Conservation (phyloP, 2,888 invertebrate genomes). For the Notodonta dromedarius region DNA sequence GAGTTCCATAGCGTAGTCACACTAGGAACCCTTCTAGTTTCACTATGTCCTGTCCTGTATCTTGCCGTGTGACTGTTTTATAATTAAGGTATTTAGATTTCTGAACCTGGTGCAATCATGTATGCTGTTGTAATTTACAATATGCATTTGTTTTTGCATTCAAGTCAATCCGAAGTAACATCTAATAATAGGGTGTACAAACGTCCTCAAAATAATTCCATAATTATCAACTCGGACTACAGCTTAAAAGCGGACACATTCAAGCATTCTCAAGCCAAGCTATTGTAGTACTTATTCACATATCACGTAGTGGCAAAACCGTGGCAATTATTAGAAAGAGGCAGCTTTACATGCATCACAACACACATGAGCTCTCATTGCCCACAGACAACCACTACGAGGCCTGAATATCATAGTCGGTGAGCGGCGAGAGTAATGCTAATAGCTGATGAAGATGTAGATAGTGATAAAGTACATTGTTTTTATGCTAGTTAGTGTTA, state of each 20-base stretch:
- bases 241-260: neutral
- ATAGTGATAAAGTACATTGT: constrained; percentile 10
- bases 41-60: no score
- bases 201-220: neutral
- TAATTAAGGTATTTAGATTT: no score
- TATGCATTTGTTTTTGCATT: no score
- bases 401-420: constrained; percentile 18
- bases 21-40: no score
- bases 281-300: neutral
- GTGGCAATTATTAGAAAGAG: constrained; percentile 28
- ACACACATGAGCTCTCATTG: constrained; percentile 27
- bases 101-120: no score
- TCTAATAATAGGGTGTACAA: neutral
- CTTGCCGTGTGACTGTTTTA: no score
- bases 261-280: neutral
- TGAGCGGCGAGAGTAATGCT: constrained; percentile 3
- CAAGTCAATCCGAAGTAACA: no score
- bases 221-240: no score
- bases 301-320: constrained; percentile 17
- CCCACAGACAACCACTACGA: constrained; percentile 28
- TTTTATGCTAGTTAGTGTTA: neutral
- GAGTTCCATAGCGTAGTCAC: no score
- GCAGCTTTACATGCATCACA: constrained; percentile 20
- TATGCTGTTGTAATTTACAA: no score
- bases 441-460: constrained; percentile 4